Conservation (phyloP, 2,797 vertebrate genomes). For the Melanotaenia nigrans region DNA sequence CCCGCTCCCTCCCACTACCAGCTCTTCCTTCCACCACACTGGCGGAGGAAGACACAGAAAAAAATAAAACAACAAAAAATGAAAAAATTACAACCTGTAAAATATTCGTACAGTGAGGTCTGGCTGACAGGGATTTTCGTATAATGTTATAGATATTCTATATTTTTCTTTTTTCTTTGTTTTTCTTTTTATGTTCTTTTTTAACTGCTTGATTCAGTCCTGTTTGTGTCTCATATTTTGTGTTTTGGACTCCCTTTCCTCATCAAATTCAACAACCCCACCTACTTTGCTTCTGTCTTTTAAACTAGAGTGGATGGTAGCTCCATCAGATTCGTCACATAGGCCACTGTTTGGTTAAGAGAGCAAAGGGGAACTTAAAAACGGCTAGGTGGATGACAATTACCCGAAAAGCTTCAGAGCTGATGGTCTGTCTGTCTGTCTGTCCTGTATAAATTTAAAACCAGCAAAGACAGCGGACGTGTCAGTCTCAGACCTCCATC, state of each 20-base stretch:
- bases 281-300: constrained; percentile 59
- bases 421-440: constrained; percentile 67
- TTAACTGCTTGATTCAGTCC: constrained; percentile 82
- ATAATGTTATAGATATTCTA: constrained; percentile 85
- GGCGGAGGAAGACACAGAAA: constrained; percentile 68
- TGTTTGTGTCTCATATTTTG: constrained; percentile 82
- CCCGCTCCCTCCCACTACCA: constrained; percentile 73
- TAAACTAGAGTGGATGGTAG: constrained; percentile 64
- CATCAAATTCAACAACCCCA: constrained; percentile 37
- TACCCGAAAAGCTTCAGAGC: constrained; percentile 48
- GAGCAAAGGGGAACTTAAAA: constrained; percentile 23
- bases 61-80: not conserved
- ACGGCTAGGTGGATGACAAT: constrained; percentile 28
- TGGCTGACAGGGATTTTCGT: constrained; percentile 90
- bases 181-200: constrained; percentile 74
- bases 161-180: constrained; percentile 77
- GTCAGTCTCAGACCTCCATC: constrained; percentile 62
- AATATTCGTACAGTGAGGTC: constrained; percentile 89
- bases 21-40: constrained; percentile 71
- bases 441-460: constrained; percentile 80
- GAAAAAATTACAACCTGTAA: constrained; percentile 86
- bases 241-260: constrained; percentile 71
- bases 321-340: constrained; percentile 62
- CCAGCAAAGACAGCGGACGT: constrained; percentile 79
- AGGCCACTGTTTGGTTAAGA: constrained; percentile 48